Evolutionary conservation across 37 sponge, comb jelly and placozoan species (phyloP).

Genomic region (Haliclona indistincta): DNA sequence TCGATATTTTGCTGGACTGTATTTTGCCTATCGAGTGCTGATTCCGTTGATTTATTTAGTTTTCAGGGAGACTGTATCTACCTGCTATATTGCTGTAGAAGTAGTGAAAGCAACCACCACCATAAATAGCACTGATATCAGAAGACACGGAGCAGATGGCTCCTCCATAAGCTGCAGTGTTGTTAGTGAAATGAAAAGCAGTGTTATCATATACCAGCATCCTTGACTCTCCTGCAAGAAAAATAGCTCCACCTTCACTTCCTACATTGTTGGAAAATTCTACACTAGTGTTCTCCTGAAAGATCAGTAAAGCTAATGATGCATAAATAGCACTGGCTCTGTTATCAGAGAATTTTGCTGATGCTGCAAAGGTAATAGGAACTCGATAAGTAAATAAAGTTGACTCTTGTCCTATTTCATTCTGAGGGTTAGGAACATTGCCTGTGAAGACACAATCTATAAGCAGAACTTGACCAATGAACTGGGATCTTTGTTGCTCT

Average conservation of each 20-base stretch:
- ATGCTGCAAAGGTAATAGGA: not conserved
- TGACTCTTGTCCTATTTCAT: not conserved
- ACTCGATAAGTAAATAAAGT: not conserved
- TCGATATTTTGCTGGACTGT: conserved; percentile 5
- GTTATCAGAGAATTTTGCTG: not conserved
- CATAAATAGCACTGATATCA: too few species aligned
- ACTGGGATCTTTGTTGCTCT: not conserved
- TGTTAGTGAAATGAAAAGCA: not conserved
- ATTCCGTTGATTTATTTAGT: too few species aligned
- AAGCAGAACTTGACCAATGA: not conserved
- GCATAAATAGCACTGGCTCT: not conserved
- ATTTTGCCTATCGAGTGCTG: not conserved
- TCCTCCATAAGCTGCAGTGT: not conserved
- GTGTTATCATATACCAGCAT: not conserved
- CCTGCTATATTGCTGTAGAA: too few species aligned
- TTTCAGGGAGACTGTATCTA: too few species aligned
- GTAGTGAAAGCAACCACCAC: too few species aligned
- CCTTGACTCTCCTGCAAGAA: not conserved
- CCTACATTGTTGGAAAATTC: not conserved
- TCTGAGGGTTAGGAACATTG: not conserved
- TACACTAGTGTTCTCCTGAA: not conserved
- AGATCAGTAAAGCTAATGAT: not conserved
- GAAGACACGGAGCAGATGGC: not conserved
- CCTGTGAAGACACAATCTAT: not conserved
- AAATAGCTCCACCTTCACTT: not conserved